These are phyloP conservation scores for Diuraphis noxia DNA, from an alignment of 1,140 invertebrate genomes.

Conservation along the genomic window DNA sequence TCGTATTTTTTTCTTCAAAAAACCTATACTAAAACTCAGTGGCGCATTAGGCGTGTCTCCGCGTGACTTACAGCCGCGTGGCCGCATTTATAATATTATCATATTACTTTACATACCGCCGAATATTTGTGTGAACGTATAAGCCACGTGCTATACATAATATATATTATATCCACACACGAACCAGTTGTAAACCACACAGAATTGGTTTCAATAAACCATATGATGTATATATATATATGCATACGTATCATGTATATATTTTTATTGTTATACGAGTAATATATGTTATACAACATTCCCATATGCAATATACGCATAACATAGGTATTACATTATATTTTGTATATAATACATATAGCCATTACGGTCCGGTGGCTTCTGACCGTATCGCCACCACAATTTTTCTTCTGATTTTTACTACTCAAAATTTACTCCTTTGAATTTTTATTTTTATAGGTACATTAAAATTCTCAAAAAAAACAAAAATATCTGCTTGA, in stretches of 20 bases:
- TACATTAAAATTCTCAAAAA: too few relatives aligned
- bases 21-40: background rate
- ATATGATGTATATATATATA: background rate
- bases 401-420: constrained; percentile 3
- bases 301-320: background rate
- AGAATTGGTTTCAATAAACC: background rate
- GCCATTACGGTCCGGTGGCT: background rate
- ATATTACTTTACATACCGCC: background rate
- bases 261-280: background rate
- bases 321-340: background rate
- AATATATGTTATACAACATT: background rate
- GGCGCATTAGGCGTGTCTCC: background rate
- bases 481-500: too few relatives aligned
- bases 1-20: background rate
- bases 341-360: background rate
- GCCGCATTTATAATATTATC: background rate
- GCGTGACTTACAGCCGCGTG: background rate
- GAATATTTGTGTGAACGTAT: background rate
- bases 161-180: background rate
- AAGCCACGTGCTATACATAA: background rate
- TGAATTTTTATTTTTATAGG: too few relatives aligned
- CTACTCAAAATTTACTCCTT: too few relatives aligned
- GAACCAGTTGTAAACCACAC: background rate
- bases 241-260: too few relatives aligned
- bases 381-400: constrained; percentile 6